Evolutionary conservation across 1,140 invertebrate species (phyloP), one percentile per base, ranked within the genome.

Genomic region (Marisa cornuarietis): DNA sequence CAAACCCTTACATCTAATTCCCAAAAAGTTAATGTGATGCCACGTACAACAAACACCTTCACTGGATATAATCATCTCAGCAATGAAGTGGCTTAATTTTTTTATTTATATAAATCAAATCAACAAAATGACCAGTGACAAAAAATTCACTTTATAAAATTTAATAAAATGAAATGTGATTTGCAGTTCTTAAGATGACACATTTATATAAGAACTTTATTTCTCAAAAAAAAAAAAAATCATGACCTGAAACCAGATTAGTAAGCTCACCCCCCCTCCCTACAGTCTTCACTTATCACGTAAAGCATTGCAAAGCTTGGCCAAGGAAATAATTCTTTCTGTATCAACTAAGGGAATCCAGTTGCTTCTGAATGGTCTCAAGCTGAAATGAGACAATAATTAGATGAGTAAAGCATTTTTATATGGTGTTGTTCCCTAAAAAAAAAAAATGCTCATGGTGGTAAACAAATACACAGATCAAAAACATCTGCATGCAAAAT

Each of bases 331-430:
- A 42, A 52, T 24, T 9, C 26, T 49, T 49, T n/a, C 71, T 54
- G 20, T 6, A 18, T 73, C 75, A 78, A 79, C 65, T 77, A 16
- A 86, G 65, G 51, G 76, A 80, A 77, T 86, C 86, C 65, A 87
- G 58, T 61, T 87, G 86, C 71, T 85, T 85, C 78, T 87, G 86
- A 81, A 88, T 83, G 51, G 84, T 83, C 76, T 86, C 85, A 54
- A 86, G 69, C 84, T 86, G 78, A 76, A 80, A 83, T 20, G 22
- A 71, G 66, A 65, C 65, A 65, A 62, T 26, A 72, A 75, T 42
- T 42, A 42, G 31, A 42, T 4, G 31, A 1, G 31, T 42, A 6
- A 42, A 42, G 31, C 31, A 42, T 42, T 42, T 6, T 42, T 42
- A 42, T 42, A 42, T 6, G 6, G 31, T 42, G 1, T 42, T 42